Conservation (phyloP, 2,888 invertebrate genomes). For the Thymelicus acteon region DNA sequence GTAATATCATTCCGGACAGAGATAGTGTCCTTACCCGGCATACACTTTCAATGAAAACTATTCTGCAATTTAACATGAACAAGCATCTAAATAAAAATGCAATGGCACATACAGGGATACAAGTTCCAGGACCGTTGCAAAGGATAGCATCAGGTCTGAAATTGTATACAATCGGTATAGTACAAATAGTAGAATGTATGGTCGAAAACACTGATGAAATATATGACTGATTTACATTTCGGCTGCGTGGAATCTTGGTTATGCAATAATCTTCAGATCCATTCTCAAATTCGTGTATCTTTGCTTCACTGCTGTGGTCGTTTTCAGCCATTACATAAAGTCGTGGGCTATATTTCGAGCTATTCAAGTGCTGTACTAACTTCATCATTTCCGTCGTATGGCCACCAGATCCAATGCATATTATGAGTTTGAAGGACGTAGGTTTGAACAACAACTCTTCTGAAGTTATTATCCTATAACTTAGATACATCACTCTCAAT, state of each 20-base stretch:
- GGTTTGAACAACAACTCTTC: conserved; percentile 10
- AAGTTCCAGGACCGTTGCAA: conserved; percentile 98
- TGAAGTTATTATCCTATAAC: conserved; percentile 53
- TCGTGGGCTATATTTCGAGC: conserved; percentile 88
- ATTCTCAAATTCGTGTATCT: conserved; percentile 84
- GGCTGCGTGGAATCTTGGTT: conserved; percentile 90
- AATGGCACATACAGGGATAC: conserved; percentile 94
- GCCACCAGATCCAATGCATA: conserved; percentile 93
- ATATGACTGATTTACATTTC: conserved; percentile 95
- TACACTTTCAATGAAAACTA: conserved; percentile 97
- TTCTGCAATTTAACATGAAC: conserved; percentile 87
- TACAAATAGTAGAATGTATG: conserved; percentile 87
- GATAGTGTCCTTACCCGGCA: conserved; percentile 96
- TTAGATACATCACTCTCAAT: conserved; percentile 53
- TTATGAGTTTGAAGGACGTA: conserved; percentile 74
- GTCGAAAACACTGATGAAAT: conserved; percentile 92
- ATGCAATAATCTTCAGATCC: conserved; percentile 72
- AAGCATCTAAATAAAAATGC: conserved; percentile 90
- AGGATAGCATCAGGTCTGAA: conserved; percentile 92
- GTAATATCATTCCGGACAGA: conserved; percentile 93
- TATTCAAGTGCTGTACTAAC: conserved; percentile 87
- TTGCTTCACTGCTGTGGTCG: conserved; percentile 90
- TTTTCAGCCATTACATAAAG: conserved; percentile 91
- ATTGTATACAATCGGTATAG: conserved; percentile 88
- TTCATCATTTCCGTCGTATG: conserved; percentile 98